Conservation (phyloP, 1,140 invertebrate genomes). For the Nymphalis io region DNA sequence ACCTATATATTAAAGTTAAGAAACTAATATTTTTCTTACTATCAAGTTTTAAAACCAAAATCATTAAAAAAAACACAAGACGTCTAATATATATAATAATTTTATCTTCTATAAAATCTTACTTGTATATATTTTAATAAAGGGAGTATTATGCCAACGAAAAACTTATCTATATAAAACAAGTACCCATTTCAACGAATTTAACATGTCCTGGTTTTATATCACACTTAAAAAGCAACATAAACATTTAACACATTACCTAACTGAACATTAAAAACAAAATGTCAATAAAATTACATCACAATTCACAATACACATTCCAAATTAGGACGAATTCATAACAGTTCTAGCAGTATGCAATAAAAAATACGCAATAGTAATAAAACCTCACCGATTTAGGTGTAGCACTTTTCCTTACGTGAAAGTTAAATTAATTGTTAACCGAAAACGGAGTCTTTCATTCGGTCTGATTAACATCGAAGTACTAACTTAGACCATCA, state of each 20-base stretch:
- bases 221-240: not conserved
- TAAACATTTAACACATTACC: not conserved
- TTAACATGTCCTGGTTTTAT: not conserved
- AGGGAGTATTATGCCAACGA: no score
- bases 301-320: not conserved
- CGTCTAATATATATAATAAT: no score
- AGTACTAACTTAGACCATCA: slow-evolving; percentile 31
- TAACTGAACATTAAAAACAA: not conserved
- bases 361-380: slow-evolving; percentile 36
- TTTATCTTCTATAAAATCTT: no score
- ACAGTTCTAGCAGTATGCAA: not conserved
- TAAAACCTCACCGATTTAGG: slow-evolving; percentile 46
- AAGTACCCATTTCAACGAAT: no score
- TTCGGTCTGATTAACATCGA: slow-evolving; percentile 50
- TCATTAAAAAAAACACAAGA: no score
- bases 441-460: slow-evolving; percentile 43
- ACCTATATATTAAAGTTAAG: no score
- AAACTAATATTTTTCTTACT: no score
- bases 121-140: no score
- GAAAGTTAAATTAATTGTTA: slow-evolving; percentile 57
- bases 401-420: slow-evolving; percentile 47
- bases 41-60: no score
- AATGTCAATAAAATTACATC: slow-evolving; percentile 12
- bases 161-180: no score
- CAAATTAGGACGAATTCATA: slow-evolving; percentile 14